Evolutionary conservation across 2,113 vertebrate genomes (phyloP), one percentile per base, ranked within the genome.

Genomic region (Synchiropus splendidus): DNA sequence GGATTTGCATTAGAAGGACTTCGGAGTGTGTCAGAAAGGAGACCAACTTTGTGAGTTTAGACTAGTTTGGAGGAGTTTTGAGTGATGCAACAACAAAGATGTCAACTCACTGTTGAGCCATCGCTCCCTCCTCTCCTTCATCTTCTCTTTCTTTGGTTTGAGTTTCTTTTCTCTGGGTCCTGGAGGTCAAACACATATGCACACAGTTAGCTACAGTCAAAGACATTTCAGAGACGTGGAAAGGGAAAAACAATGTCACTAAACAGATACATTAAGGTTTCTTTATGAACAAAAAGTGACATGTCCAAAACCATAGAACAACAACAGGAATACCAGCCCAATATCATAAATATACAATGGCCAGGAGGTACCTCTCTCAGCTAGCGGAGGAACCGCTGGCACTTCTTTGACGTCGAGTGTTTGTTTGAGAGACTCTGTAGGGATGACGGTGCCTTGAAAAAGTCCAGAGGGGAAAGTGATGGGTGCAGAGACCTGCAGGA

Each of bases 51-150:
- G n/a, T n/a, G n/a, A n/a, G n/a, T n/a, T n/a, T n/a, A n/a, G n/a
- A n/a, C n/a, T n/a, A n/a, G n/a, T n/a, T n/a, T n/a, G n/a, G n/a
- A n/a, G n/a, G n/a, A n/a, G n/a, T n/a, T n/a, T n/a, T n/a, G n/a
- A n/a, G n/a, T n/a, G n/a, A n/a, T n/a, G n/a, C n/a, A n/a, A n/a
- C n/a, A n/a, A n/a, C n/a, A n/a, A n/a, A n/a, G n/a, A n/a, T 16
- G 31, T 12, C 2, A 36, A 82, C 94, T 92, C 67, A 97, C 93
- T 97, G 77, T 88, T 88, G 0, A 95, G 78, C 92, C 92, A 97
- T 1, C 64, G 54, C 9, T 94, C 88, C n/a, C 79, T 85, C 34
- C 90, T 79, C 73, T 91, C 86, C 66, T 89, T 97, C 76, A 85
- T 84, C 61, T 92, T 97, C 63, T 93, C 91, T 58, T 91, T 97